Percentiles rank a stretch among this genome's conserved stretches.
Evolutionary conservation across 2,888 invertebrate genomes (phyloP).

Genomic region (Parelbella ahira): DNA sequence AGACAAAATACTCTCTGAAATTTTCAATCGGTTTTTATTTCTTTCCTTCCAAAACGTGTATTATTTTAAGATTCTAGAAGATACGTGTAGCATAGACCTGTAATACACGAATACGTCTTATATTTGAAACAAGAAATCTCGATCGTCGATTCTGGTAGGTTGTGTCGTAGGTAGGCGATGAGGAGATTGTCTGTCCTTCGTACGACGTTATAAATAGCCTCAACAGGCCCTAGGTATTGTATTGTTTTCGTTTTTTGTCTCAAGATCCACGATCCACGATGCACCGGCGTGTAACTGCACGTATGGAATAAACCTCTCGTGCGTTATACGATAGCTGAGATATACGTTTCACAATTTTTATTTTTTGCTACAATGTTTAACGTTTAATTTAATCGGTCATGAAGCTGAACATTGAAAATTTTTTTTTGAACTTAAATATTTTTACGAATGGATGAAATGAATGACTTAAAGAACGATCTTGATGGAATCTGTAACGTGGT

Average conservation of each 20-base stretch:
- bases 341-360: too few relatives aligned
- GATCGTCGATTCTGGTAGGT: constrained; percentile 17
- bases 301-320: constrained; percentile 8
- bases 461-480: too few relatives aligned
- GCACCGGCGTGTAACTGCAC: constrained; percentile 29
- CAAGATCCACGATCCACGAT: constrained; percentile 39
- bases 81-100: too few relatives aligned
- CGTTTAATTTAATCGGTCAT: neutral
- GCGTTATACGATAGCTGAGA: neutral
- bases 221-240: constrained; percentile 48
- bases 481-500: too few relatives aligned
- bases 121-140: constrained; percentile 1
- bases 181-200: constrained; percentile 75
- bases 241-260: constrained; percentile 46
- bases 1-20: too few relatives aligned
- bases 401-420: neutral
- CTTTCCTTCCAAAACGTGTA: too few relatives aligned
- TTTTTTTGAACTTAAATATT: neutral
- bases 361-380: neutral
- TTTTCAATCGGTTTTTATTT: too few relatives aligned
- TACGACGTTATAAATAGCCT: constrained; percentile 57
- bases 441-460: too few relatives aligned
- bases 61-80: too few relatives aligned
- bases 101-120: too few relatives aligned
- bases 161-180: constrained; percentile 29